Base-by-base conservation (phyloP, 2,888 invertebrate species). In the Scaptomyza flava region DNA sequence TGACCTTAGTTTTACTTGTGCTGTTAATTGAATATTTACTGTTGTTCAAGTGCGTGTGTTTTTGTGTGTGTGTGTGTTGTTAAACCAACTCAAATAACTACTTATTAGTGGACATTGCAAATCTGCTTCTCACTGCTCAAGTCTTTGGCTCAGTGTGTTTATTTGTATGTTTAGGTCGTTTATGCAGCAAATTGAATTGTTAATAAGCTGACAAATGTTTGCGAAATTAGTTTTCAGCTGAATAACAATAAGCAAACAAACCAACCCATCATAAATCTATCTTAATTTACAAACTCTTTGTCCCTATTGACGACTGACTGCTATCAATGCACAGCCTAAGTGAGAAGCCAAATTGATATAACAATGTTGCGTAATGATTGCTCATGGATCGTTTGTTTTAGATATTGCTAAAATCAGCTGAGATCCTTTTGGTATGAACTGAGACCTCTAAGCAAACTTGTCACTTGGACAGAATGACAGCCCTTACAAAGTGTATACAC, bases 141-240 rank as follows among this genome's bases (percentile, higher is more conserved):
- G 46, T 31, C 47, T 43, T 33, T 30, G n/a, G 31, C 52, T 34
- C 20, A 33, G 7, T 50, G 17, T 60, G 36, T 58, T 72, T 68
- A 58, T 66, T 73, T 83, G 86, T 87, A 63, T 83, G 82, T 68
- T 83, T 83, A 84, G 82, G 87, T 84, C 81, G 75, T 71, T 84
- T 79, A 84, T 81, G 87, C 76, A 81, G 83, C 73, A 87, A 83
- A 83, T 83, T 83, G 81, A 83, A 83, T 83, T 83, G 83, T 83
- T 83, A 87, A 83, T 83, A 81, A 87, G 87, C 84, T 79, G 84
- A 72, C 81, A 81, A 87, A 76, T 87, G 81, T 74, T 87, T 82
- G 73, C 77, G 45, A 71, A 82, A 79, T 77, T 79, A 79, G 70
- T 85, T 85, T 68, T 47, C 50, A 65, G 45, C 59, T 51, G 46